Base-by-base conservation (phyloP, 2,888 invertebrate species). In the Theodoxus fluviatilis region DNA sequence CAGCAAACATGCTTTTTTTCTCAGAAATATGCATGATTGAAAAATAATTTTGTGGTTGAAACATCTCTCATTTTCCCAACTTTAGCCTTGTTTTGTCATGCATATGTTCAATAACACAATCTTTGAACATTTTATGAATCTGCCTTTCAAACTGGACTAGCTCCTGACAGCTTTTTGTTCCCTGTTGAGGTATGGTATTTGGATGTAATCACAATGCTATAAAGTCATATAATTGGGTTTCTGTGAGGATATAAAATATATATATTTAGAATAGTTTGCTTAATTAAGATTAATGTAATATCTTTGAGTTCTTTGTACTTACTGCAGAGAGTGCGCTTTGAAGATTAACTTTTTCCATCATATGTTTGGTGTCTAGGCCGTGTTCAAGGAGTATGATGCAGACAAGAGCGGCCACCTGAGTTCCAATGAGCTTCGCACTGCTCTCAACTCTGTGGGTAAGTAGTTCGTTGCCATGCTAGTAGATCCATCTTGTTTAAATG, bases 361-460 rank as follows among this genome's bases (percentile, higher is more conserved):
- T 57, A 65, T 18, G 40, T 52, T 25, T n/a, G n/a, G n/a, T n/a
- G 75, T 72, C 2, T 76, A 86, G 86, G 79, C 76, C 69, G 83
- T 85, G 3, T 87, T 87, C 80, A 86, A 84, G 73, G 75, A 85
- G 65, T 84, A 78, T 79, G 87, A 87, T 76, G 73, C 71, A 43
- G 87, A 87, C 74, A 74, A 68, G 31, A 86, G 84, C 78, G 87
- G 87, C 37, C 80, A 76, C 70, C 80, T 87, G 71, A 86, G 80
- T 74, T 81, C 85, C 31, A 85, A 82, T 75, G 87, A 87, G 75
- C 77, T 87, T 57, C 80, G 86, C 73, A 72, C 75, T 70, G 84
- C 86, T 35, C 77, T 87, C 66, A 77, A 81, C 68, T 75, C 79
- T 69, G 82, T 83, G 73, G 87, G 87, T 86, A 73, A 78, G 81